Conservation (phyloP, 30 jellyfish, hydroid and myxozoan genomes). For the Nemopilema nomurai region DNA sequence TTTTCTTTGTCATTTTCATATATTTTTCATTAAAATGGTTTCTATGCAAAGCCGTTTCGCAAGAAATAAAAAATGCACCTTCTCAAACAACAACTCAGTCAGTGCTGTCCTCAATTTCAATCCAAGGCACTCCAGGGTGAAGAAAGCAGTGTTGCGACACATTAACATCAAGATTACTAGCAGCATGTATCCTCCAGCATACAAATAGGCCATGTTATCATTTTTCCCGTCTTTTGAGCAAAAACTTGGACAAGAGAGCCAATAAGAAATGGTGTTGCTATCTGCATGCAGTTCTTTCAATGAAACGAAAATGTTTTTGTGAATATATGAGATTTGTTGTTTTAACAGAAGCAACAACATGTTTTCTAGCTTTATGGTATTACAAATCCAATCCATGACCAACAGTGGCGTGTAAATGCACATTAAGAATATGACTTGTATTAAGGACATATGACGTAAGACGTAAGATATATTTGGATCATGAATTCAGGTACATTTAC, state of each 20-base stretch:
- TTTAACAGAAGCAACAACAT: no score
- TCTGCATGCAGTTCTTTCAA: constrained; percentile 20
- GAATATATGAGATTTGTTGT: neutral
- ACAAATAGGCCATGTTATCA: constrained; percentile 36
- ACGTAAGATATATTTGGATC: no score
- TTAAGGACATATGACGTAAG: no score
- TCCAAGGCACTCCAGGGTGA: constrained; percentile 48
- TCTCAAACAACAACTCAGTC: constrained; percentile 49
- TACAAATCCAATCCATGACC: no score
- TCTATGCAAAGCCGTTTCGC: neutral
- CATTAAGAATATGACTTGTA: no score
- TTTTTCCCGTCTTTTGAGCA: constrained; percentile 7
- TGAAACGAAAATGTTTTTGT: neutral
- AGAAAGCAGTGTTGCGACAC: constrained; percentile 31
- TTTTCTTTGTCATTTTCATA: neutral
- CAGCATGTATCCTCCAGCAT: constrained; percentile 30
- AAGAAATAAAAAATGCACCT: constrained; percentile 32
- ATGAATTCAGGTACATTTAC: neutral
- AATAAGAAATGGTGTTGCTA: constrained; percentile 20
- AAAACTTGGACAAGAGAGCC: constrained; percentile 42
- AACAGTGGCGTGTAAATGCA: no score
- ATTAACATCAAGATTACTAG: neutral
- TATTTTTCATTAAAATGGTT: no score
- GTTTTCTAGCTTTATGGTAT: no score
- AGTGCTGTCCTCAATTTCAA: constrained; percentile 39